Conservation (phyloP, 2,797 vertebrate species). For the Poecilia wingei region DNA sequence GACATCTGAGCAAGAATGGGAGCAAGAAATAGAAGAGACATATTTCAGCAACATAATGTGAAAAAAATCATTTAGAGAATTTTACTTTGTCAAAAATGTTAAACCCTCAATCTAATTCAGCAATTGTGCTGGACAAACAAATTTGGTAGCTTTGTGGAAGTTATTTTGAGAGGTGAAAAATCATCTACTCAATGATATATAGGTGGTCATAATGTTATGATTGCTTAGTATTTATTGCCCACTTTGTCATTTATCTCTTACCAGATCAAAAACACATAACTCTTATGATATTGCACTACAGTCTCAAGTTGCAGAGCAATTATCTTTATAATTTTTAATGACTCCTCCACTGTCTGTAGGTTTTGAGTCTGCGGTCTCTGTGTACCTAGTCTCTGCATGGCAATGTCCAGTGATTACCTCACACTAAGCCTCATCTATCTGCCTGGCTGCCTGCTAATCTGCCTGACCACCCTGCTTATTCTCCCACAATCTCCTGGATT, state of each 20-base stretch:
- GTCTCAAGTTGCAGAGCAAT: not conserved
- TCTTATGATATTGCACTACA: not conserved
- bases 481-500: slow-evolving; percentile 12
- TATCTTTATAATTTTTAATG: not conserved
- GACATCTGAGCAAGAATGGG: not conserved
- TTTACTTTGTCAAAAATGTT: not conserved
- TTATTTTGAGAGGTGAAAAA: not conserved
- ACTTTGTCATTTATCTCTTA: not conserved
- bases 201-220: not conserved
- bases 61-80: not conserved
- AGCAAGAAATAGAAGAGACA: not conserved
- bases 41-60: not conserved
- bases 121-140: not conserved
- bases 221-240: not conserved
- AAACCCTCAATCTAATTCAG: not conserved
- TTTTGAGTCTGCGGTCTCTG: not conserved
- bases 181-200: not conserved
- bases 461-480: slow-evolving; percentile 11
- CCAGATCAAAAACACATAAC: not conserved
- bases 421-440: slow-evolving; percentile 12
- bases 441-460: slow-evolving; percentile 16
- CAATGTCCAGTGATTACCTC: slow-evolving; percentile 1
- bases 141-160: not conserved
- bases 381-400: not conserved
- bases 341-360: not conserved